Base-by-base conservation (phyloP, 2,888 invertebrate species). In the Athalia cordata region DNA sequence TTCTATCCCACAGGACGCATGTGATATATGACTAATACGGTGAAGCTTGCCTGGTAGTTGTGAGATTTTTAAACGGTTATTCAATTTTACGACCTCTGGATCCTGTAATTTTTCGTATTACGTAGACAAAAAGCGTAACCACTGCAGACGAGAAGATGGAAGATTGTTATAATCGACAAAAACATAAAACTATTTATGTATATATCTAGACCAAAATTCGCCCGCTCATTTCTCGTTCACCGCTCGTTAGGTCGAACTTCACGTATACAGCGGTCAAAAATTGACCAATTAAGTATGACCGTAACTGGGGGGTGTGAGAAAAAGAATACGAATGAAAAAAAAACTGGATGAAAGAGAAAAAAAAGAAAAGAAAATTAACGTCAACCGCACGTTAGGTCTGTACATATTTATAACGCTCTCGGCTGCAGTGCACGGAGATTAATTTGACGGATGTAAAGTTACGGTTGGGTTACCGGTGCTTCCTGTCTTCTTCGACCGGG, bases 401-500 rank as follows among this genome's bases (percentile, higher is more conserved):
- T 85, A 85, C 84, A 52, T 52, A 13, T 55, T 64, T 64, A 29
- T 29, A 29, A 29, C 29, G 29, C 29, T 29, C 29, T 29, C 29
- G 29, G 29, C 29, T 29, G 29, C 29, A 29, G 29, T 29, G 15
- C 15, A 52, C 45, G 11, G 29, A 61, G 50, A 81, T 83, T 82
- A 79, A 79, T 81, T 76, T 79, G 78, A 82, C 84, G 83, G 84
- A 83, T 83, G 81, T 82, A 80, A 83, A 80, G 82, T 82, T 82
- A 86, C 81, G 87, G 83, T 85, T 86, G 84, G 84, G 82, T 83
- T 86, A 75, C 75, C n/a, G 50, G 15, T 50, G 75, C 52, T 75
- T 75, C 75, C 75, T 75, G 75, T 75, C 75, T 75, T 52, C 6
- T 11, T 9, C 7, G 7, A n/a, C 9, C 7, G 55, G 55, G 9